Percentiles rank a stretch among this genome's conserved stretches.
phyloP scores from a whole-genome alignment of 2,888 invertebrate genomes.

The Tholera decimalis region DNA sequence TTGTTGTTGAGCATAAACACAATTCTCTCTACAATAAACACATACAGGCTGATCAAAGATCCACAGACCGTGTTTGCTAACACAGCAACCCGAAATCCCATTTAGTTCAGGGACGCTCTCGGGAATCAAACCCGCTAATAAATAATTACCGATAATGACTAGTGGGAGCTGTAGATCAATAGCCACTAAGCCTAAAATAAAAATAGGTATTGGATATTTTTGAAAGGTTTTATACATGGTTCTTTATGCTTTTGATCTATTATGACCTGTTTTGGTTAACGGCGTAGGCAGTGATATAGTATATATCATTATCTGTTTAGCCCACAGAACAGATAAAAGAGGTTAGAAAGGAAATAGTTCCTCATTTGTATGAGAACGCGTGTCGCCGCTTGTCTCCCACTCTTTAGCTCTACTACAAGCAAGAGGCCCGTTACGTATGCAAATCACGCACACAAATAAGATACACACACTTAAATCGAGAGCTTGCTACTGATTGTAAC shows the following conservation, averaged over 20 bases:
- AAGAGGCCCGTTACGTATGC: too few relatives aligned
- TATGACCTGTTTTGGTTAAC: conserved; percentile 1
- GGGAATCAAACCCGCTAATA: conserved; percentile 62
- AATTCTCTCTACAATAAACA: conserved; percentile 13
- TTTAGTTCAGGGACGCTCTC: conserved; percentile 59
- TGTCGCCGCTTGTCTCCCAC: too few relatives aligned
- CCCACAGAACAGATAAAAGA: too few relatives aligned
- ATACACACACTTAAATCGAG: too few relatives aligned
- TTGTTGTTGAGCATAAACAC: conserved; percentile 8
- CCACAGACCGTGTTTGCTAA: conserved; percentile 49
- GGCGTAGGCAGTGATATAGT: neutral
- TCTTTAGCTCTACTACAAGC: too few relatives aligned
- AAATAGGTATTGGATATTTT: conserved; percentile 48
- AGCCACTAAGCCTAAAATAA: conserved; percentile 46
- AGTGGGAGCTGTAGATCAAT: conserved; percentile 57
- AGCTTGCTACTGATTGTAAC: too few relatives aligned
- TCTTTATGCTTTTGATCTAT: conserved; percentile 21
- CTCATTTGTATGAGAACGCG: too few relatives aligned
- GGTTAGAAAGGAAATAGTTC: too few relatives aligned
- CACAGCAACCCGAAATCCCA: conserved; percentile 55
- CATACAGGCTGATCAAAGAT: conserved; percentile 40
- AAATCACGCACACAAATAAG: too few relatives aligned
- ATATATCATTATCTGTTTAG: neutral
- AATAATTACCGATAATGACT: conserved; percentile 64
- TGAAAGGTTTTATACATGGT: conserved; percentile 34